Base-by-base conservation (phyloP, 2,888 invertebrate species). In the Endomychus coccineus region DNA sequence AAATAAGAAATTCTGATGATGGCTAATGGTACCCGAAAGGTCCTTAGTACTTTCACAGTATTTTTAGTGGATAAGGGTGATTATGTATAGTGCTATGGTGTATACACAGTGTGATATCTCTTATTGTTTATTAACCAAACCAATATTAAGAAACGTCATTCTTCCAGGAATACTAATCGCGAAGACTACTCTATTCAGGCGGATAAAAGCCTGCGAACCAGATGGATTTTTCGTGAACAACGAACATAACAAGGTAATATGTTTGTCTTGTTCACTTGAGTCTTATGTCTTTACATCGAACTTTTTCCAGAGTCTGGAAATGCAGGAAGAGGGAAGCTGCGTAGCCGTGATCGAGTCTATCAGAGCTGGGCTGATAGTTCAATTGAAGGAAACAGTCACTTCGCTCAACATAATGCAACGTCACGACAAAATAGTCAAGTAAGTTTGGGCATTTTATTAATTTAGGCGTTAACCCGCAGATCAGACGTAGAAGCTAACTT, bases 351-450 rank as follows among this genome's bases (percentile, higher is more conserved):
- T 87, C 3, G 88, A 87, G 56, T 80, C 83, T 1, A 83, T 92
- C 23, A 69, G 92, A 45, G 83, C 87, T 5, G 90, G 91, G 1
- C 71, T 92, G 25, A 88, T 81, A 9, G 79, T 91, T 69, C 89
- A 90, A 60, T 69, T 92, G 32, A 83, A 91, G 56, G 83, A 88
- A 55, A 79, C 84, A 2, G 75, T 91, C 3, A 83, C 84, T 2
- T 70, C 80, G 13, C 74, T 79, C 44, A 74, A 74, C 35, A 90
- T 92, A 38, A 71, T 78, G 47, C 71, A 76, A 11, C 68, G 78
- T 46, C 82, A 84, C 58, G 81, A 84, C 52, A 77, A 75, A 62
- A 80, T 84, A 36, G 78, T 80, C 49, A 82, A 75, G 84, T 84
- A 62, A 65, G 71, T n/a, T n/a, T n/a, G n/a, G n/a, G n/a, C n/a